These are phyloP conservation scores for Tragelaphus imberbis DNA, from an alignment of 2,113 vertebrate species.

Conservation along the genomic window DNA sequence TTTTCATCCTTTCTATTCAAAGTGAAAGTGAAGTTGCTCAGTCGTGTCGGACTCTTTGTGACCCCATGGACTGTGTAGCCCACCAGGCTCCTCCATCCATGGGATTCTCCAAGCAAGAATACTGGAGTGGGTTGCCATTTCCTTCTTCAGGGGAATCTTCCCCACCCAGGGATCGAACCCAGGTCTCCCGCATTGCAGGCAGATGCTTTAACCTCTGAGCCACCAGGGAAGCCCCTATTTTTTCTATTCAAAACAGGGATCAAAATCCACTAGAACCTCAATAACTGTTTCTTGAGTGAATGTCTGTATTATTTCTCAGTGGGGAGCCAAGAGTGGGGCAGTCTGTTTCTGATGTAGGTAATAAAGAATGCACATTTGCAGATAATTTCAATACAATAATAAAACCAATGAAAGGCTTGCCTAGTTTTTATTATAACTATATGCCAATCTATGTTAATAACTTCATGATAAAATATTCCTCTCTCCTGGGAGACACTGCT, in stretches of 20 bases:
- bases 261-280: not conserved
- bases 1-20: not conserved
- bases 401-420: not conserved
- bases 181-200: too few relatives aligned
- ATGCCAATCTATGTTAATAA: not conserved
- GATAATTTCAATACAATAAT: not conserved
- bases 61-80: too few relatives aligned
- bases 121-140: too few relatives aligned
- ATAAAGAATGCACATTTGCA: not conserved
- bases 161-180: too few relatives aligned
- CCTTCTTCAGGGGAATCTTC: too few relatives aligned
- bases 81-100: too few relatives aligned
- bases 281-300: not conserved
- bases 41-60: too few relatives aligned
- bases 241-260: not conserved
- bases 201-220: too few relatives aligned
- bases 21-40: too few relatives aligned
- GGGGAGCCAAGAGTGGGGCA: not conserved
- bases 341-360: not conserved
- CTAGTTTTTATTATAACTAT: not conserved
- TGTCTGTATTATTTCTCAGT: not conserved
- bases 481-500: not conserved
- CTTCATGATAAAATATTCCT: not conserved
- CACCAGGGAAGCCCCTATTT: too few relatives aligned
- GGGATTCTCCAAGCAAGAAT: too few relatives aligned